phyloP scores from a whole-genome alignment of 2,888 invertebrate species.

The Stenodema calcarata region DNA sequence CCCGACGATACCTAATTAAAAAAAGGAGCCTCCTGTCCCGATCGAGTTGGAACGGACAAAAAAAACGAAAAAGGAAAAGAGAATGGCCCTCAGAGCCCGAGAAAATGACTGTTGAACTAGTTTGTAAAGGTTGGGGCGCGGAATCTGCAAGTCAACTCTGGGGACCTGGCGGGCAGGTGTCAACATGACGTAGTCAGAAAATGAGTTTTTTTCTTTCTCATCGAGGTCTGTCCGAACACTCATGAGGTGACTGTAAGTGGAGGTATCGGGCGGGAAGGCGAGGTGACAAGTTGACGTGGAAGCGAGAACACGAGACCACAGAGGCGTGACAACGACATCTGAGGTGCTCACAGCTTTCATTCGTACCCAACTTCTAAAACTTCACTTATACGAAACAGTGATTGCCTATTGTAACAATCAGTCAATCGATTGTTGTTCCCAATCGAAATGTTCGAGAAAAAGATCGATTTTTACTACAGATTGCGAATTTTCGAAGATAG shows the following conservation, averaged over 20 bases:
- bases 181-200: slow-evolving; percentile 38
- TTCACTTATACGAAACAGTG: neutral
- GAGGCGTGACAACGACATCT: slow-evolving; percentile 12
- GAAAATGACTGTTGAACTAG: slow-evolving; percentile 48
- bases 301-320: slow-evolving; percentile 9
- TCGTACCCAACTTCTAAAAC: neutral
- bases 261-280: slow-evolving; percentile 7
- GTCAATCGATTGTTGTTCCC: no score
- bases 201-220: neutral
- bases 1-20: slow-evolving; percentile 47
- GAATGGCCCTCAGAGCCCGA: neutral
- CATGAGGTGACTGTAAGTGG: slow-evolving; percentile 32
- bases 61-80: neutral
- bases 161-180: slow-evolving; percentile 28
- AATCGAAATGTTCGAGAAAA: no score
- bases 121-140: slow-evolving; percentile 42
- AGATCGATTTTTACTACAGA: no score
- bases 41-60: slow-evolving; percentile 13
- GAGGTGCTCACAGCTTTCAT: neutral
- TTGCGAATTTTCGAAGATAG: no score
- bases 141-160: slow-evolving; percentile 50
- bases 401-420: no score
- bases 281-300: neutral
- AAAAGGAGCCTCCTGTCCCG: slow-evolving; percentile 39
- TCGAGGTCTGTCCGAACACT: neutral